Evolutionary conservation across 2,113 vertebrate genomes (phyloP), one percentile per base, ranked within the genome.

Genomic region (Butastur rufipennis): DNA sequence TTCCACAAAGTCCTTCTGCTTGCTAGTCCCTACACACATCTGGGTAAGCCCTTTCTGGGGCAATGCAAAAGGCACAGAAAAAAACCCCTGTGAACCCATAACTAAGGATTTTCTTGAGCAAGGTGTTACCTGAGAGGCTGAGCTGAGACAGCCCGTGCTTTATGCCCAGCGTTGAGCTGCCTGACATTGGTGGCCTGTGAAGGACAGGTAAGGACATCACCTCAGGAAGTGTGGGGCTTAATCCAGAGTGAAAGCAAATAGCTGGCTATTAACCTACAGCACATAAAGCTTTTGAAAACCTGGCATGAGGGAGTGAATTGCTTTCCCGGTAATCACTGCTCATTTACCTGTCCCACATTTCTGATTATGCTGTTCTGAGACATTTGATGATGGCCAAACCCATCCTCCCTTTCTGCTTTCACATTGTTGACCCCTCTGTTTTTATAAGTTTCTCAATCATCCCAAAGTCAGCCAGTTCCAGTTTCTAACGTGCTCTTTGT

Each of bases 261-360:
- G 91, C 81, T 85, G 61, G 34, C 91, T 87, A 75, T 94, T 95
- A 95, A 94, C 66, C 50, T 90, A 70, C 0, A 5, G 18, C 81
- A 84, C 61, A 85, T 45, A 95, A 91, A 89, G 86, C 73, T 96
- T 96, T 85, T 91, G 81, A 95, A 95, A 95, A 86, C 34, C 86
- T 94, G 86, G 88, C 86, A 65, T 10, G 50, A 92, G 81, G 92
- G 77, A 95, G 83, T 89, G 77, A 96, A 91, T 73, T 90, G 84
- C 94, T 95, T 94, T 95, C 73, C 78, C 3, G 0, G 48, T 95
- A 85, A 96, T 95, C 89, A 68, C 83, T 82, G 78, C 45, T 94
- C 86, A 82, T 96, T 94, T 95, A 91, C 61, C 42, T 92, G 90
- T 95, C 84, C 81, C 10, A 13, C 80, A 81, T 86, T 82, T 91